These are phyloP conservation scores for Oscarella lobularis DNA, from an alignment of 37 sponge, comb jelly and placozoan genomes.

Conservation along the genomic window DNA sequence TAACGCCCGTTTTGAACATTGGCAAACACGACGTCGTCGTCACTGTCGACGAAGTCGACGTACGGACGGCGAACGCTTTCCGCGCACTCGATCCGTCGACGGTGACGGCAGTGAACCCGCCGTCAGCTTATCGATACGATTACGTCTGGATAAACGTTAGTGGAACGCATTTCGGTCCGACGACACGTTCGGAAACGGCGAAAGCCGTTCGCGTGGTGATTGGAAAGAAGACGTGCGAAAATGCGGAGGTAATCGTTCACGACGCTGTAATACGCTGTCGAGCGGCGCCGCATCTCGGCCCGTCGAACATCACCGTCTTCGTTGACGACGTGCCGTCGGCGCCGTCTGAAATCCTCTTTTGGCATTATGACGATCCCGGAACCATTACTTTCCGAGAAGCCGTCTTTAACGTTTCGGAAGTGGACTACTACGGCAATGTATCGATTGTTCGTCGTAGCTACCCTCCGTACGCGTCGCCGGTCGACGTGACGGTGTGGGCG, in stretches of 20 bases:
- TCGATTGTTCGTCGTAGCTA: slow-evolving; percentile 45
- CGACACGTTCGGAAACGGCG: slow-evolving; percentile 21
- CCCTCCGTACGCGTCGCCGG: slow-evolving; percentile 52
- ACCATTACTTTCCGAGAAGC: slow-evolving; percentile 41
- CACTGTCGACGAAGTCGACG: slow-evolving; percentile 54
- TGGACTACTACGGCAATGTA: slow-evolving; percentile 39
- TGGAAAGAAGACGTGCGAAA: slow-evolving; percentile 23
- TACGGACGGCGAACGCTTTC: slow-evolving; percentile 17
- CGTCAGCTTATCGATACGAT: slow-evolving; percentile 34
- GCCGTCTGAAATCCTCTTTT: slow-evolving; percentile 25
- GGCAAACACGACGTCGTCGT: slow-evolving; percentile 36
- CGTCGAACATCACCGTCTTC: slow-evolving; percentile 44
- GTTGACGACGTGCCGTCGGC: slow-evolving; percentile 37
- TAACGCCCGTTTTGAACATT: slow-evolving; percentile 22
- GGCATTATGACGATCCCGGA: slow-evolving; percentile 68
- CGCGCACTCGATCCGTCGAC: slow-evolving; percentile 34
- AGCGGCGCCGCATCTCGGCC: slow-evolving; percentile 53
- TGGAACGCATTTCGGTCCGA: slow-evolving; percentile 64
- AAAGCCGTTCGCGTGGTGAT: slow-evolving; percentile 29
- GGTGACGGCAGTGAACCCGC: slow-evolving; percentile 31
- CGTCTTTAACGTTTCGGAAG: slow-evolving; percentile 66
- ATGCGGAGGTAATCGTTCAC: slow-evolving; percentile 29
- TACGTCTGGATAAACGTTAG: slow-evolving; percentile 41
- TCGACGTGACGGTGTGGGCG: slow-evolving; percentile 44
- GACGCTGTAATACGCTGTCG: slow-evolving; percentile 43